Conservation (phyloP, 2,888 invertebrate genomes). For the Pharmacophagus antenor region DNA sequence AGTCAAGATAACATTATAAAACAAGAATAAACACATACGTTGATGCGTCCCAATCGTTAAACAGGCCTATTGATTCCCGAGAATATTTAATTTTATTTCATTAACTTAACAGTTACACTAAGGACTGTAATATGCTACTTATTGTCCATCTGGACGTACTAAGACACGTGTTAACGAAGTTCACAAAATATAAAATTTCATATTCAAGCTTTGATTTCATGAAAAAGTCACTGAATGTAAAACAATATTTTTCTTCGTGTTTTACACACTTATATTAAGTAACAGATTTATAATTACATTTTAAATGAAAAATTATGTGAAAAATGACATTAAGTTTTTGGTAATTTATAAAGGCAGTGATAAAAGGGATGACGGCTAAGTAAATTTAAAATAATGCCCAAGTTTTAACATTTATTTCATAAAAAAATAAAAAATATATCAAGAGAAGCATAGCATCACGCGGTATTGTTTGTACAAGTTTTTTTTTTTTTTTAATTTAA, state of each 20-base stretch:
- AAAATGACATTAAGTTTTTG: not conserved
- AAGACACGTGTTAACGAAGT: slow-evolving; percentile 12
- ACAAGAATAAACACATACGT: no score
- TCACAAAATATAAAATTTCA: slow-evolving; percentile 20
- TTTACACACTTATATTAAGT: no score
- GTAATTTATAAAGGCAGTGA: not conserved
- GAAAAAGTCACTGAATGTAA: not conserved
- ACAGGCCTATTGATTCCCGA: slow-evolving; percentile 18
- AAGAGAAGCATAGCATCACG: no score
- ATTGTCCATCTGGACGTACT: slow-evolving; percentile 10
- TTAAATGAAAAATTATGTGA: no score
- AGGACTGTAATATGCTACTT: slow-evolving; percentile 5
- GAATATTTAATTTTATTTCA: slow-evolving; percentile 21
- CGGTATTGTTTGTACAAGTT: not conserved
- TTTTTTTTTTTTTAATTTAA: slow-evolving; percentile 32
- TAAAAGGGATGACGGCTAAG: not conserved
- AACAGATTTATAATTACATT: no score
- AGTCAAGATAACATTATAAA: no score
- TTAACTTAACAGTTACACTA: slow-evolving; percentile 4
- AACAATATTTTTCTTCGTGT: no score
- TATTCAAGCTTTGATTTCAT: slow-evolving; percentile 16
- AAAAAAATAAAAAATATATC: not conserved
- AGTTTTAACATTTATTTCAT: not conserved
- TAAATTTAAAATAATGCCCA: no score
- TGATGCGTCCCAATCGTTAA: no score